Percentiles rank a stretch among this genome's conserved stretches.
Evolutionary conservation across 1,140 invertebrate species (phyloP).

Genomic region (Delia radicum): DNA sequence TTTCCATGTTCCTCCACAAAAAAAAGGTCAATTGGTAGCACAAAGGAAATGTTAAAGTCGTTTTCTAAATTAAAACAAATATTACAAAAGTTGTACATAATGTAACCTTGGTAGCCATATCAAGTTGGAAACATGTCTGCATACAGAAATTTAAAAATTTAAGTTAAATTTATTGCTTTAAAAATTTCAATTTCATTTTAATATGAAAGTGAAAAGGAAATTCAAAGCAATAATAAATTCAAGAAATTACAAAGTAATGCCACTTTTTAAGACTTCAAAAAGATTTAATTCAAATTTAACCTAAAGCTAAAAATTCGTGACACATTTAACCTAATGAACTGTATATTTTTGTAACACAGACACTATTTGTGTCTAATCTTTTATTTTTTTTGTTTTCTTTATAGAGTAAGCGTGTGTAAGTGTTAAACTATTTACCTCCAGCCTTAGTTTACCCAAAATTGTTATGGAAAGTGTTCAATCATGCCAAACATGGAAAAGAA

Average conservation of each 20-base stretch:
- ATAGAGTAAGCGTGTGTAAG: neutral
- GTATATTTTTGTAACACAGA: neutral
- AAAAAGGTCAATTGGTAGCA: conserved; percentile 3
- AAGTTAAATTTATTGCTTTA: neutral
- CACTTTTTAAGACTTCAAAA: neutral
- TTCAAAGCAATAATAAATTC: neutral
- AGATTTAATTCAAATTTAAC: neutral
- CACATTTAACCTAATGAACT: conserved; percentile 14
- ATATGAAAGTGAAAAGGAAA: neutral
- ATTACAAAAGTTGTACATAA: neutral
- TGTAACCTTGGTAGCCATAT: neutral
- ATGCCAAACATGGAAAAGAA: neutral
- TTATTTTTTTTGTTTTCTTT: neutral
- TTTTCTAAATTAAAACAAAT: neutral
- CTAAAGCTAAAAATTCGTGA: conserved; percentile 8
- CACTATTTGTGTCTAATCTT: neutral
- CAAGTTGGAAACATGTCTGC: neutral
- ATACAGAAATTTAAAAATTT: neutral
- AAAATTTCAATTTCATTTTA: neutral
- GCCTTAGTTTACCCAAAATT: too few relatives aligned
- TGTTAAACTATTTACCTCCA: neutral
- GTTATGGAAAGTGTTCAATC: conserved; percentile 6
- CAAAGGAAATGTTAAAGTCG: neutral
- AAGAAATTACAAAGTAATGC: neutral
- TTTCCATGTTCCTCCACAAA: neutral